Base-by-base conservation (phyloP, 2,888 invertebrate species). In the Autographa pulchrina region DNA sequence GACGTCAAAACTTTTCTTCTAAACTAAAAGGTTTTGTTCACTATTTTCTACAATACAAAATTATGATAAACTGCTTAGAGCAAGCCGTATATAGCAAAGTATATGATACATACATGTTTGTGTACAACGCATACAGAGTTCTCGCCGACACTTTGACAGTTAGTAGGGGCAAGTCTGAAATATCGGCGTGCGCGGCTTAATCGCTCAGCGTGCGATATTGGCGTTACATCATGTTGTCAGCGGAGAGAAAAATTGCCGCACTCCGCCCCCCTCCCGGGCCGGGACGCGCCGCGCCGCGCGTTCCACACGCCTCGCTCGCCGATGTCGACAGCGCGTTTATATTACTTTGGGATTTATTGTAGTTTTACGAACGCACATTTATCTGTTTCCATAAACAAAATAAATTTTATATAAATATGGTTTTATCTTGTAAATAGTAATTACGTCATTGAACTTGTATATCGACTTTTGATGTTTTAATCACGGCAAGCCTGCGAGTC, bases 141-240 rank as follows among this genome's bases (percentile, higher is more conserved):
- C 88, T 91, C 89, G 89, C 83, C 91, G 93, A 93, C 92, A 93
- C 91, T 93, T 94, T 94, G 95, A 94, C 95, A 95, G 94, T 94
- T 95, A 94, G 94, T 94, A 93, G 92, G 93, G 94, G 93, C 93
- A 93, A 94, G 94, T 94, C 94, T 94, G 94, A 95, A 95, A 95
- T 96, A 95, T 95, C 93, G 94, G 93, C 92, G 92, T 92, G 90
- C 94, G 95, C 95, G 95, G 95, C 95, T 95, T 96, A 95, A 96
- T 96, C 95, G 95, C 92, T 95, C 94, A 94, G 94, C 91, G 94
- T 93, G 94, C 94, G 95, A 95, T 96, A 96, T 96, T 95, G 95
- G 94, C 94, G 94, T 95, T 95, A 95, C 95, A 95, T 95, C 95
- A 95, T 95, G 95, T 95, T 95, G 95, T 95, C 95, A 96, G 94